Percentiles rank a stretch among this genome's conserved stretches.
These are phyloP conservation scores for Sceloporus tristichus DNA, from an alignment of 2,113 vertebrate species.

Conservation along the genomic window DNA sequence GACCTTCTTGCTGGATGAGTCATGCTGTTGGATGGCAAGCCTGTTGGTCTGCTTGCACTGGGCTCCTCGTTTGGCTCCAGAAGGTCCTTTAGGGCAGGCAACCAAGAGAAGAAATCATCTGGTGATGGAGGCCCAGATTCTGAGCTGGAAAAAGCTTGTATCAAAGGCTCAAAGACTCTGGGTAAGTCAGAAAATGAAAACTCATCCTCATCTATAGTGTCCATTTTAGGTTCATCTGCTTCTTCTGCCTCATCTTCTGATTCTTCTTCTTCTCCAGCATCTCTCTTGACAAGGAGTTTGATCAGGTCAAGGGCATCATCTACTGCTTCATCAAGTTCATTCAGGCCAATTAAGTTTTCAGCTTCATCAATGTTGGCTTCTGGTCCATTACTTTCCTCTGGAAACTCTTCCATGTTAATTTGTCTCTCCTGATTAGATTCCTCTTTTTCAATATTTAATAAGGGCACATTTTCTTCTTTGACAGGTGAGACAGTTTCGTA, in stretches of 20 bases:
- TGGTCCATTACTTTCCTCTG: background rate
- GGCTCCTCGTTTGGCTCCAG: background rate
- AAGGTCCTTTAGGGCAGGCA: conserved; percentile 20
- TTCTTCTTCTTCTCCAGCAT: background rate
- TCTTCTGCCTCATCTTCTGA: background rate
- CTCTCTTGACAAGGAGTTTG: conserved; percentile 2
- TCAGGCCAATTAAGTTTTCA: background rate
- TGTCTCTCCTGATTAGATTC: background rate
- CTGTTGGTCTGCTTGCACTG: background rate
- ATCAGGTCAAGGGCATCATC: background rate
- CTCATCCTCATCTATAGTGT: background rate
- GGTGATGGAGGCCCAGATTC: background rate
- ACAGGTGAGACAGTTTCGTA: background rate
- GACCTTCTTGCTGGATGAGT: background rate
- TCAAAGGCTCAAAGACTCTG: conserved; percentile 15
- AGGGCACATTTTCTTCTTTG: background rate
- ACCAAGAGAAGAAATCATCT: conserved; percentile 32
- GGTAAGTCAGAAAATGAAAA: conserved; percentile 34
- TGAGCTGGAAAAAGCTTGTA: background rate
- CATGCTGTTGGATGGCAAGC: background rate
- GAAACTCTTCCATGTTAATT: background rate
- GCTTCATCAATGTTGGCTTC: background rate
- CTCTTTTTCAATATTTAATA: no score
- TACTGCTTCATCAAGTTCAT: background rate
- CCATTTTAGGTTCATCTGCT: background rate